A percentile compares a stretch with the other conserved stretches of the same genome.
Evolutionary conservation across 2,113 vertebrate genomes (phyloP).

Genomic region (Suncus etruscus): DNA sequence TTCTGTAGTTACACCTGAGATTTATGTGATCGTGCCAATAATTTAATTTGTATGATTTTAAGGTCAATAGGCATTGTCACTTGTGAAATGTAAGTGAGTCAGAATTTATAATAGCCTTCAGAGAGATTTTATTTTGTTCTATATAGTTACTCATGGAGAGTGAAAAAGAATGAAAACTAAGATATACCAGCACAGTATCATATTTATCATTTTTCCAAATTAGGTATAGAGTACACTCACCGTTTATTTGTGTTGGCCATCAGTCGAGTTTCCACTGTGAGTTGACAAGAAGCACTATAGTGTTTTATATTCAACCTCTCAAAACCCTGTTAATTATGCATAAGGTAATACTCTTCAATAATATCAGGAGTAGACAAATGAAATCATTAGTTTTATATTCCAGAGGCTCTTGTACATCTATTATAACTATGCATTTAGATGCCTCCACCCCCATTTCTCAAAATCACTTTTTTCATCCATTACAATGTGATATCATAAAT

Average conservation of each 20-base stretch:
- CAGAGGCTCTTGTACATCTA: slow-evolving; percentile 24
- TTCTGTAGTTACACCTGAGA: slow-evolving; percentile 48
- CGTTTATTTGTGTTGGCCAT: slow-evolving; percentile 52
- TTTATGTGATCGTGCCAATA: slow-evolving; percentile 46
- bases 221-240: neutral
- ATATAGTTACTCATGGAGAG: slow-evolving; percentile 22
- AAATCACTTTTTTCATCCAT: slow-evolving; percentile 58
- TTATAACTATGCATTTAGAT: slow-evolving; percentile 36
- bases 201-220: slow-evolving; percentile 50
- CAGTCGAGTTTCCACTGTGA: slow-evolving; percentile 60
- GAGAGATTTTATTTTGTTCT: slow-evolving; percentile 42
- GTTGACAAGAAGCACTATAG: slow-evolving; percentile 60
- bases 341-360: slow-evolving; percentile 69
- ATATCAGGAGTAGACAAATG: slow-evolving; percentile 65
- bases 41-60: slow-evolving; percentile 71
- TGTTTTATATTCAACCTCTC: slow-evolving; percentile 70
- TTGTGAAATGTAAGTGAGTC: slow-evolving; percentile 53
- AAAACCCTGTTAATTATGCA: slow-evolving; percentile 75
- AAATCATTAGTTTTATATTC: slow-evolving; percentile 72
- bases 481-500: slow-evolving; percentile 53
- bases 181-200: neutral
- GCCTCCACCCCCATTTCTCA: slow-evolving; percentile 33
- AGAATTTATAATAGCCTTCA: slow-evolving; percentile 52
- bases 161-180: slow-evolving; percentile 56
- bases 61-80: slow-evolving; percentile 41